Evolutionary conservation across 2,888 invertebrate genomes (phyloP), one percentile per base, ranked within the genome.

Genomic region (Hydriomena furcata): DNA sequence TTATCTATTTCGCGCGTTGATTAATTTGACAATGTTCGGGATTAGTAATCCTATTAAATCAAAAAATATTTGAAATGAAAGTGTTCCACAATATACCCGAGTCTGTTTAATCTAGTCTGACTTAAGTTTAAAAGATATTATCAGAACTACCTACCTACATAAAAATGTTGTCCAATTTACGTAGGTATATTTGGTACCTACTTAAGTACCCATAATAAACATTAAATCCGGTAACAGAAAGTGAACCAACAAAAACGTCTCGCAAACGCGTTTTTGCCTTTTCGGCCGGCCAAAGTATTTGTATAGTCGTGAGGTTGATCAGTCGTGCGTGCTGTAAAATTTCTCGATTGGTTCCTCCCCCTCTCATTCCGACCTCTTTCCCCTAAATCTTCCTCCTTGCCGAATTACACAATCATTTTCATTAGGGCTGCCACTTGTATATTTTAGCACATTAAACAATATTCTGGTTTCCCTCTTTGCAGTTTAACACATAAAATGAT

Each of bases 261-360:
- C 41, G 45, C 55, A 53, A 40, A 64, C 38, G 49, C 46, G 43
- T 61, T 72, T 76, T 74, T 74, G 66, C 63, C 62, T 51, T 50
- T 43, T 63, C 44, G 48, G 41, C 49, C 30, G 34, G 54, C 68
- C 64, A 64, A 72, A 75, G 70, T 76, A 74, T 75, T 75, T 69
- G 73, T 68, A 70, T 61, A 77, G 74, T 81, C 73, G 73, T 81
- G 80, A 73, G 63, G 73, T 72, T 71, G 72, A 71, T 65, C 78
- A 83, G 78, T 84, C 85, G 85, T 85, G 86, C 85, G 84, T 85
- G 80, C 75, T 79, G 68, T 71, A 73, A 79, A 79, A 77, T 58
- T 76, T 74, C 73, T 76, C 78, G 77, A 82, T 79, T 80, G 72
- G 79, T 79, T 76, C 68, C 73, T 69, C 58, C 58, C 68, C 62